Evolutionary conservation across 2,888 invertebrate genomes (phyloP).

Genomic region (Apotomis betuletana): DNA sequence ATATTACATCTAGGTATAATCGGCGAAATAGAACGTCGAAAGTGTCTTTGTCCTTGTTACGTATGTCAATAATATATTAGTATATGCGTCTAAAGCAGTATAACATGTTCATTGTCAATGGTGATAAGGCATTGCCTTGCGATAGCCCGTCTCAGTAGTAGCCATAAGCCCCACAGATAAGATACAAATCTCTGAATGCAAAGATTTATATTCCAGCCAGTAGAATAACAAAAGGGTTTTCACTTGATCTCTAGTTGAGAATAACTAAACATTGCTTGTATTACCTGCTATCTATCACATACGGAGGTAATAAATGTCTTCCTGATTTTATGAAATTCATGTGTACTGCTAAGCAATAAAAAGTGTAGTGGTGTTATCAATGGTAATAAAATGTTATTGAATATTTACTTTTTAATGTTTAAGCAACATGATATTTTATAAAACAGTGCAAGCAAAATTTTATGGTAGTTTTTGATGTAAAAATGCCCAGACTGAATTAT

Average conservation of each 20-base stretch:
- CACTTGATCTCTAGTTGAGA: constrained; percentile 25
- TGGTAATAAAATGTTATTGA: constrained; percentile 15
- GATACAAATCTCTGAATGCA: constrained; percentile 40
- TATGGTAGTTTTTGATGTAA: no score
- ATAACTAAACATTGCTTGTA: constrained; percentile 33
- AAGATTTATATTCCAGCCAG: constrained; percentile 29
- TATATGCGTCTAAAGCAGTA: constrained; percentile 23
- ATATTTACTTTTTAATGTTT: background rate
- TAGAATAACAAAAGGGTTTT: constrained; percentile 39
- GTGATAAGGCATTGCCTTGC: constrained; percentile 38
- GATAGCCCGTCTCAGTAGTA: constrained; percentile 30
- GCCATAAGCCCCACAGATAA: constrained; percentile 40
- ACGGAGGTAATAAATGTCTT: constrained; percentile 4
- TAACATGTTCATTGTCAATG: constrained; percentile 39
- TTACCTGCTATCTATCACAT: constrained; percentile 19
- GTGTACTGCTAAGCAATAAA: constrained; percentile 15
- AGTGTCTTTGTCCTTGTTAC: constrained; percentile 35
- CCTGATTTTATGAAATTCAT: constrained; percentile 11
- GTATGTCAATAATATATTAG: constrained; percentile 20
- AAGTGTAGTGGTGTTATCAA: constrained; percentile 20
- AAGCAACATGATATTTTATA: background rate
- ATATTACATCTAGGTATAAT: constrained; percentile 20
- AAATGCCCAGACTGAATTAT: no score
- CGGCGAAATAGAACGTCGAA: constrained; percentile 31
- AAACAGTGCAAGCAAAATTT: background rate